phyloP scores from a whole-genome alignment of 2,113 vertebrate genomes.

The Lates calcarifer region DNA sequence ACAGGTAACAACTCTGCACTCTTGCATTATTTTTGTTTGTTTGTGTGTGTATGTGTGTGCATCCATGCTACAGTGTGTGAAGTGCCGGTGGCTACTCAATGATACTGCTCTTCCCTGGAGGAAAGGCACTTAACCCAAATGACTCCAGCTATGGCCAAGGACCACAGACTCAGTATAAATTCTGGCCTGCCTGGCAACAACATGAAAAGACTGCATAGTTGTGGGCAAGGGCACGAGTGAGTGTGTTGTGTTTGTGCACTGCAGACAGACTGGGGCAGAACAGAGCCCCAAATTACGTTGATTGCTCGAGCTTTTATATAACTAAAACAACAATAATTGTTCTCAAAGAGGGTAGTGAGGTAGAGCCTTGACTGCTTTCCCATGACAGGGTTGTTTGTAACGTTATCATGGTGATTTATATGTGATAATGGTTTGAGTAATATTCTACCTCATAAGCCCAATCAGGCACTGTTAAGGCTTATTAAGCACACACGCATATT shows the following conservation, averaged over 20 bases:
- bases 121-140: slow-evolving; percentile 77
- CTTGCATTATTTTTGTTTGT: not conserved
- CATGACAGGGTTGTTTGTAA: slow-evolving; percentile 49
- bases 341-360: slow-evolving; percentile 46
- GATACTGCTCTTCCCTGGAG: slow-evolving; percentile 47
- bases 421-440: slow-evolving; percentile 56
- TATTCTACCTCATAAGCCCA: slow-evolving; percentile 58
- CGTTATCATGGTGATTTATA: slow-evolving; percentile 63
- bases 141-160: slow-evolving; percentile 58
- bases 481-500: slow-evolving; percentile 51
- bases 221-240: slow-evolving; percentile 38
- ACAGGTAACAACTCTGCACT: slow-evolving; percentile 4
- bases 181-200: slow-evolving; percentile 50
- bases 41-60: not conserved
- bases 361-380: slow-evolving; percentile 42
- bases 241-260: slow-evolving; percentile 42
- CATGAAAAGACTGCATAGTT: slow-evolving; percentile 42
- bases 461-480: slow-evolving; percentile 54
- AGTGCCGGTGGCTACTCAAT: slow-evolving; percentile 38
- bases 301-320: slow-evolving; percentile 59
- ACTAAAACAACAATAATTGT: slow-evolving; percentile 60
- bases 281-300: slow-evolving; percentile 45
- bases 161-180: slow-evolving; percentile 57
- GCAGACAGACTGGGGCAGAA: slow-evolving; percentile 30
- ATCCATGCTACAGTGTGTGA: not conserved